These are phyloP conservation scores for Catostylus mosaicus DNA, from an alignment of 30 jellyfish, hydroid and myxozoan genomes.

Conservation along the genomic window DNA sequence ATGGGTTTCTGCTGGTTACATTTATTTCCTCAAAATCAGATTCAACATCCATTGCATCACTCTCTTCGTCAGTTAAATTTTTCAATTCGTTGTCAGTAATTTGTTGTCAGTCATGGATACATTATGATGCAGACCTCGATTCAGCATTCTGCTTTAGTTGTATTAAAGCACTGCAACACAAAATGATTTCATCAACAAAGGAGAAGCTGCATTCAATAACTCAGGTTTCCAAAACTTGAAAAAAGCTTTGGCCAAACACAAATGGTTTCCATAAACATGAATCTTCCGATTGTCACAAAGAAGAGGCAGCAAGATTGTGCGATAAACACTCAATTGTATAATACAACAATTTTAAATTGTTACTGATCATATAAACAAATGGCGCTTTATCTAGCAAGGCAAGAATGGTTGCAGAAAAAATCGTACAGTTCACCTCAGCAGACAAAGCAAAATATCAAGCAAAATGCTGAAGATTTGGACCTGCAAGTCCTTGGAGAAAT, in stretches of 20 bases:
- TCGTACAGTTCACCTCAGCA: constrained; percentile 34
- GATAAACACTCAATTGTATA: neutral
- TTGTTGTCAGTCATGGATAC: too few relatives aligned
- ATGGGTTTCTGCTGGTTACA: too few relatives aligned
- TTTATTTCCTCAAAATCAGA: too few relatives aligned
- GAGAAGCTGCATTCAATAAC: constrained; percentile 56
- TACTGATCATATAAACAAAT: neutral
- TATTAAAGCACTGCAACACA: constrained; percentile 60
- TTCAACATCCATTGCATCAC: too few relatives aligned
- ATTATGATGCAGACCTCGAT: constrained; percentile 40
- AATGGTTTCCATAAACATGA: constrained; percentile 68
- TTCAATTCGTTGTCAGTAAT: too few relatives aligned
- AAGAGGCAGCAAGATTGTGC: neutral
- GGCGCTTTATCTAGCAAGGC: neutral
- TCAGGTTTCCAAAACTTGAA: constrained; percentile 76
- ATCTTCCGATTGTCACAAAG: constrained; percentile 66
- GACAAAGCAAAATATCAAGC: constrained; percentile 7
- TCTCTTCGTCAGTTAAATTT: too few relatives aligned
- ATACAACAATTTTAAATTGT: neutral
- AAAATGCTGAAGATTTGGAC: constrained; percentile 43
- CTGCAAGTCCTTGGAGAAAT: constrained; percentile 45
- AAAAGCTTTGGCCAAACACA: constrained; percentile 67
- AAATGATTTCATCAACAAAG: constrained; percentile 62
- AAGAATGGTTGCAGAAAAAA: constrained; percentile 74
- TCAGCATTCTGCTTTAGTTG: constrained; percentile 73